Percentiles rank a stretch among this genome's conserved stretches.
phyloP scores from a whole-genome alignment of 1,140 invertebrate genomes.

The Drosophila seguyi region DNA sequence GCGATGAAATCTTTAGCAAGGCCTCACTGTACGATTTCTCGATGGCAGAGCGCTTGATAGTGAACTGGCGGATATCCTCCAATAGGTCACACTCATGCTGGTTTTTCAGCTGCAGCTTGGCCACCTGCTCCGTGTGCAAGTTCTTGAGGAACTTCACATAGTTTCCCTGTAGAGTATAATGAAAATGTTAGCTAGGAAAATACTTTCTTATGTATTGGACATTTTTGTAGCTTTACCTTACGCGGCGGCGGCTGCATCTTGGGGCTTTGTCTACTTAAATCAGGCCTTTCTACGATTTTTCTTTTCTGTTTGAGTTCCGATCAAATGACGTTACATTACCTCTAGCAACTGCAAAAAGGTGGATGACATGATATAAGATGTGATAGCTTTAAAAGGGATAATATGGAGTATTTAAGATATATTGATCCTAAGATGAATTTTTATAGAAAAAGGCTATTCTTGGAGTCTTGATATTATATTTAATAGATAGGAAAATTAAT shows the following conservation, averaged over 20 bases:
- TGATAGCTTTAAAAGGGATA: background rate
- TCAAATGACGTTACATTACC: constrained; percentile 67
- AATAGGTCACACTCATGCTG: constrained; percentile 98
- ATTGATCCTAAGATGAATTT: background rate
- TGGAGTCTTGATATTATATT: background rate
- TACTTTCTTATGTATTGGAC: background rate
- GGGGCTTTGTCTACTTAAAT: constrained; percentile 53
- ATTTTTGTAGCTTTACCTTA: constrained; percentile 65
- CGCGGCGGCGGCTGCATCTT: constrained; percentile 84
- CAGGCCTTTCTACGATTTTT: constrained; percentile 32
- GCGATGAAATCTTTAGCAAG: constrained; percentile 94
- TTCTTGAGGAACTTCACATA: constrained; percentile 95
- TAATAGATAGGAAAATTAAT: background rate
- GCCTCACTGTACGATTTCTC: constrained; percentile 98
- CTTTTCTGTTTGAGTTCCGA: constrained; percentile 46
- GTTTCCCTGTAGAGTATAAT: constrained; percentile 89
- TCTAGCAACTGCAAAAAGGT: constrained; percentile 61
- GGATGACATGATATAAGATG: background rate
- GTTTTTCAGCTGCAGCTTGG: constrained; percentile 96
- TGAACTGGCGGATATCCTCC: constrained; percentile 97
- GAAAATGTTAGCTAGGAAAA: background rate
- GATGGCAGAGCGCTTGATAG: constrained; percentile 95
- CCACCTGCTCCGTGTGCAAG: constrained; percentile 95
- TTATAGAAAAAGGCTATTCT: background rate
- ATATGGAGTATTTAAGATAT: background rate